Conservation (phyloP, 2,888 invertebrate species). For the Polymixis lichenea region DNA sequence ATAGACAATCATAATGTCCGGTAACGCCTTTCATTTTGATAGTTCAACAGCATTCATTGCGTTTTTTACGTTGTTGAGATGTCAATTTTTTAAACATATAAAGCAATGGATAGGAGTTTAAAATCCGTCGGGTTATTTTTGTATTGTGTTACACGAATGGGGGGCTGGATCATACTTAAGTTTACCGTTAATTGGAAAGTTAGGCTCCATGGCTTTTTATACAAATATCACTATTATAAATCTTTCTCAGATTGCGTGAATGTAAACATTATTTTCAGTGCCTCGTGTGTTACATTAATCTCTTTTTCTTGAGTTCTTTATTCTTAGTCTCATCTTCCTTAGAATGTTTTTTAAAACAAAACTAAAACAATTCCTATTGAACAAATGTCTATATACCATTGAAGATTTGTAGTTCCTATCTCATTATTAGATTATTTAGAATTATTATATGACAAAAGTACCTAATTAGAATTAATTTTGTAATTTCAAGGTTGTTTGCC, state of each 20-base stretch:
- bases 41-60: neutral
- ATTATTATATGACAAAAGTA: no score
- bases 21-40: neutral
- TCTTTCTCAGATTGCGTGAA: neutral
- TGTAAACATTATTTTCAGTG: neutral
- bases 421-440: no score
- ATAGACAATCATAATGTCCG: neutral
- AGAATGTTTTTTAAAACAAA: no score
- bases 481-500: no score
- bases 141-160: no score
- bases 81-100: neutral
- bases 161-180: neutral
- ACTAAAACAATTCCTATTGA: no score
- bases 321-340: constrained; percentile 5
- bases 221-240: neutral
- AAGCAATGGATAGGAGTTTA: neutral
- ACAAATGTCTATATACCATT: no score
- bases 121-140: neutral
- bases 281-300: neutral
- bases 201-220: neutral
- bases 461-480: no score
- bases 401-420: no score
- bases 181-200: neutral
- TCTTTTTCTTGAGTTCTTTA: constrained; percentile 1
- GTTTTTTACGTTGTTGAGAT: neutral